phyloP scores from a whole-genome alignment of 2,113 vertebrate species.

The Pollimyrus isidori region DNA sequence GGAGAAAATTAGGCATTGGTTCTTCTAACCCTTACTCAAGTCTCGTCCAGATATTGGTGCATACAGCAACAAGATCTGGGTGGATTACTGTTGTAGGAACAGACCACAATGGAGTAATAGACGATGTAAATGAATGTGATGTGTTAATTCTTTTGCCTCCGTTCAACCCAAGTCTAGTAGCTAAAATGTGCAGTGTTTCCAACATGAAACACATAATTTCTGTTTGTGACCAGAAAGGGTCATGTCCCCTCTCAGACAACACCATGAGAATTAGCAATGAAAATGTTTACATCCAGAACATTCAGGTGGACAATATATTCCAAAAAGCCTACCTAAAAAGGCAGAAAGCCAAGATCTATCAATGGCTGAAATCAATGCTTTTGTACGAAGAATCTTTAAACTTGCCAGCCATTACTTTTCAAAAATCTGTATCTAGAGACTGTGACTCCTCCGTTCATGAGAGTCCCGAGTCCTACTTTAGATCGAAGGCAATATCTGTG shows the following conservation, averaged over 20 bases:
- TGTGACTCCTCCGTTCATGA: slow-evolving; percentile 4
- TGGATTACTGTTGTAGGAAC: slow-evolving; percentile 57
- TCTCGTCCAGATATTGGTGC: slow-evolving; percentile 58
- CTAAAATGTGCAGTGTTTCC: slow-evolving; percentile 28
- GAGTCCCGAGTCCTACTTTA: slow-evolving; percentile 61
- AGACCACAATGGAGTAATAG: slow-evolving; percentile 22
- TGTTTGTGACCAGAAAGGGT: slow-evolving; percentile 47
- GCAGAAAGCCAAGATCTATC: slow-evolving; percentile 40
- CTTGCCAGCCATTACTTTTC: slow-evolving; percentile 44
- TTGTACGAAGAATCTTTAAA: slow-evolving; percentile 39
- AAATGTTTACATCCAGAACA: slow-evolving; percentile 50
- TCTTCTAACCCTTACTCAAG: slow-evolving; percentile 55
- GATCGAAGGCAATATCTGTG: slow-evolving; percentile 41
- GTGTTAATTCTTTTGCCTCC: slow-evolving; percentile 65
- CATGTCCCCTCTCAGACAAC: slow-evolving; percentile 25
- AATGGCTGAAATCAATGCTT: slow-evolving; percentile 61
- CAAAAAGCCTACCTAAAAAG: slow-evolving; percentile 59
- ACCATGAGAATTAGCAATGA: slow-evolving; percentile 41
- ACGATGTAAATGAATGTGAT: slow-evolving; percentile 38
- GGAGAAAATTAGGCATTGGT: slow-evolving; percentile 57
- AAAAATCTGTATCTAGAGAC: slow-evolving; percentile 17
- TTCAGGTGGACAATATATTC: slow-evolving; percentile 55
- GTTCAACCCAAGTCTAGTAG: slow-evolving; percentile 38
- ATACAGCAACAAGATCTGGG: slow-evolving; percentile 58
- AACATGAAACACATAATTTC: slow-evolving; percentile 57